Evolutionary conservation across 2,888 invertebrate species (phyloP).

Genomic region (Ctenicera cuprea): DNA sequence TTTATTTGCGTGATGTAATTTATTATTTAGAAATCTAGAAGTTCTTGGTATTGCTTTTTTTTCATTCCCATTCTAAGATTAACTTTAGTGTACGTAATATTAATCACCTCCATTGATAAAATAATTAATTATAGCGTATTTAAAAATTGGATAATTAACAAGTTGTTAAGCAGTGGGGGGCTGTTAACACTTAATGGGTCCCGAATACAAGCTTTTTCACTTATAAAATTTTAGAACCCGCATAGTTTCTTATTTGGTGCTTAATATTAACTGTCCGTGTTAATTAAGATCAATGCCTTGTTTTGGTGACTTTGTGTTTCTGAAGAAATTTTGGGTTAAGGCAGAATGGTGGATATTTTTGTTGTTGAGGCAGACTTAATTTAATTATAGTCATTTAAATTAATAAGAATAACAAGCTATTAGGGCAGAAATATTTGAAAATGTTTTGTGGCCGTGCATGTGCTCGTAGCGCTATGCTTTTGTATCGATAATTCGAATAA

Average conservation of each 20-base stretch:
- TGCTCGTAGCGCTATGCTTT: too few relatives aligned
- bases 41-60: not conserved
- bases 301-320: constrained; percentile 25
- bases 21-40: constrained; percentile 27
- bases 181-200: not conserved
- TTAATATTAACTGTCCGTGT: constrained; percentile 44
- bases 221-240: constrained; percentile 33
- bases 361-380: too few relatives aligned
- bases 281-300: constrained; percentile 56
- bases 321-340: too few relatives aligned
- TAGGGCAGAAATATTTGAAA: too few relatives aligned
- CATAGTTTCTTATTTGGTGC: constrained; percentile 39
- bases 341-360: too few relatives aligned
- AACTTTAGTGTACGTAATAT: constrained; percentile 24
- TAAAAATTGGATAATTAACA: constrained; percentile 7
- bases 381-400: too few relatives aligned
- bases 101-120: constrained; percentile 21
- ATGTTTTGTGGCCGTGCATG: too few relatives aligned
- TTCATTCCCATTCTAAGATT: constrained; percentile 7
- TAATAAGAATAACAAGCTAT: too few relatives aligned
- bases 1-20: constrained; percentile 52
- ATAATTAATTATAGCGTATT: constrained; percentile 1
- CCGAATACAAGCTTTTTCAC: not conserved
- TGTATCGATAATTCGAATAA: too few relatives aligned
- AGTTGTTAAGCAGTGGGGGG: constrained; percentile 6